Percentiles rank a stretch among this genome's conserved stretches.
These are phyloP conservation scores for Lottia scabra DNA, from an alignment of 2,888 invertebrate species.

Conservation along the genomic window DNA sequence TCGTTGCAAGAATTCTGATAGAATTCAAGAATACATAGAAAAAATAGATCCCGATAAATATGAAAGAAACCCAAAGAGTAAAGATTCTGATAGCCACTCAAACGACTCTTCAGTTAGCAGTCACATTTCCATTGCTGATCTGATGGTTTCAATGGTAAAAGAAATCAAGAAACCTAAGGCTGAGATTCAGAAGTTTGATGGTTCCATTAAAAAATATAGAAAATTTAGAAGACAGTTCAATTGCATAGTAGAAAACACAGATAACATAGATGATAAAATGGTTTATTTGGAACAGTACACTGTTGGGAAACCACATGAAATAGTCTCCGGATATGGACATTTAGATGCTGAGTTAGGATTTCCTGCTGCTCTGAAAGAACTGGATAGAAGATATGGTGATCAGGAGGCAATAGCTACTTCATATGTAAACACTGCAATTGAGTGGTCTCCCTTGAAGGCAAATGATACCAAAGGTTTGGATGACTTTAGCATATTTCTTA, in stretches of 20 bases:
- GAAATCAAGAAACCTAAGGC: background rate
- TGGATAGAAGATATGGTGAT: background rate
- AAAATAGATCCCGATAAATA: no score
- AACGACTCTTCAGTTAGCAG: background rate
- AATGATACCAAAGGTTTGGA: background rate
- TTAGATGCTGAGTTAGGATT: constrained; percentile 15
- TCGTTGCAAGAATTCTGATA: no score
- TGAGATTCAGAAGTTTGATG: background rate
- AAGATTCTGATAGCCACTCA: no score
- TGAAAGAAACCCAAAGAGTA: no score
- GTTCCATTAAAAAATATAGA: background rate
- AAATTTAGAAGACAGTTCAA: constrained; percentile 12
- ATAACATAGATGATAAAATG: no score
- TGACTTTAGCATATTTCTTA: background rate
- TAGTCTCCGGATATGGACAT: constrained; percentile 18
- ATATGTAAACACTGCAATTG: background rate
- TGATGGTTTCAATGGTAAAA: background rate
- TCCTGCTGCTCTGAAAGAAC: constrained; percentile 4
- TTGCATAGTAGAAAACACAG: constrained; percentile 6
- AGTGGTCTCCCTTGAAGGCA: background rate
- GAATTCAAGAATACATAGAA: no score
- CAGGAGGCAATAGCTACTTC: background rate
- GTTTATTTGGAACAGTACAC: no score
- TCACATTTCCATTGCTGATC: no score
- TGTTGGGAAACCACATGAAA: constrained; percentile 18